Percentiles rank a stretch among this genome's conserved stretches.
Conservation (phyloP, 2,797 vertebrate species). For the Capromys pilorides region DNA sequence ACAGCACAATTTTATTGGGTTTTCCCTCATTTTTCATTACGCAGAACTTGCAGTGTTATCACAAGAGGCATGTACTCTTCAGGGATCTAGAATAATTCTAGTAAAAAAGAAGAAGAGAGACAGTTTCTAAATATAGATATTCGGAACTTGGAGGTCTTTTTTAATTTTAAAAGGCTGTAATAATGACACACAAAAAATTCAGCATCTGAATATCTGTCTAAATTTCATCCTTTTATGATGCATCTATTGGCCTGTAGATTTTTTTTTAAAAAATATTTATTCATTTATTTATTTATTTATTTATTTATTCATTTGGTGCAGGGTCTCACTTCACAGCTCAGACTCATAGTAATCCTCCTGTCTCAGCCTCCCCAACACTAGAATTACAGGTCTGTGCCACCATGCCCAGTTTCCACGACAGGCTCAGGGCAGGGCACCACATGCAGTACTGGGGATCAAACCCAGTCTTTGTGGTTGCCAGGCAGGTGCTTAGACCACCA, state of each 20-base stretch:
- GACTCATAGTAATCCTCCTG: no score
- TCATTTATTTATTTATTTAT: no score
- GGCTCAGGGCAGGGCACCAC: no score
- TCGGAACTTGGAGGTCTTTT: not conserved
- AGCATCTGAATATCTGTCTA: not conserved
- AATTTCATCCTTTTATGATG: not conserved
- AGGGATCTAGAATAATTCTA: not conserved
- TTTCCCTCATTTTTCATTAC: not conserved
- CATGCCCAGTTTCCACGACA: no score
- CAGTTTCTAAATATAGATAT: not conserved
- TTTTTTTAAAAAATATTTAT: no score
- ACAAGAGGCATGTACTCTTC: not conserved
- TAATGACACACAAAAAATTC: not conserved
- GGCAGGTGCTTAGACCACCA: no score
- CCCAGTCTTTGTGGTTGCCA: no score
- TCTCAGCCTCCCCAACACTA: no score
- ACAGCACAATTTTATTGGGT: not conserved
- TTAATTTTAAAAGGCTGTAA: not conserved
- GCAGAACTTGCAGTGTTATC: not conserved
- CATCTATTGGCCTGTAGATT: not conserved
- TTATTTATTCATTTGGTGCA: no score
- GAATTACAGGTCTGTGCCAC: no score
- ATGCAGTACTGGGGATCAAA: no score
- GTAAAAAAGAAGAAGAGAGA: rapidly evolving
- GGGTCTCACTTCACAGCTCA: no score